Conservation (phyloP, 2,113 vertebrate genomes). For the Chloropsis cyanopogon region DNA sequence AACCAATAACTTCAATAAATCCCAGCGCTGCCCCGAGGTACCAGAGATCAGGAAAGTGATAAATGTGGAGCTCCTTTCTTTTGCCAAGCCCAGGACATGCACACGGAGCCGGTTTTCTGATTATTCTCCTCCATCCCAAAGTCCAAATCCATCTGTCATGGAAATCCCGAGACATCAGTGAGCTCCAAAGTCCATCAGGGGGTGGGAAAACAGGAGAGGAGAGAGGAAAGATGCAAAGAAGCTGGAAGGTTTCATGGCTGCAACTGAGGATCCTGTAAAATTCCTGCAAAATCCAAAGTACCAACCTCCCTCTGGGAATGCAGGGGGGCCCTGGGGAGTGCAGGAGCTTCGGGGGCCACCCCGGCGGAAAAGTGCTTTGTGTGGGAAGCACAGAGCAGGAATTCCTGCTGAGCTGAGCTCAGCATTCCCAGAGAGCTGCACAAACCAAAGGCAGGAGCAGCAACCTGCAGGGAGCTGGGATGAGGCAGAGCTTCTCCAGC, state of each 20-base stretch:
- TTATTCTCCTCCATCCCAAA: background rate
- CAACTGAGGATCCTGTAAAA: rapidly evolving
- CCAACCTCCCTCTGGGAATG: background rate
- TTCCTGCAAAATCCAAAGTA: background rate
- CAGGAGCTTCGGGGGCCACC: background rate
- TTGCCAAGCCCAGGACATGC: background rate
- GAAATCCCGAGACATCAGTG: background rate
- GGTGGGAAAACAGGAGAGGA: background rate
- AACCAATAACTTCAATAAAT: background rate
- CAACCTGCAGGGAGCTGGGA: background rate
- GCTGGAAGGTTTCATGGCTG: background rate
- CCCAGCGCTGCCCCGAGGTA: background rate
- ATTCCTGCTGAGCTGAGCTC: background rate
- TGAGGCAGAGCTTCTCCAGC: background rate
- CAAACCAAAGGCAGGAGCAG: background rate
- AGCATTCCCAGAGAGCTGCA: background rate
- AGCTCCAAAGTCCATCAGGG: background rate
- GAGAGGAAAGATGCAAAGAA: background rate
- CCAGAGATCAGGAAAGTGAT: background rate
- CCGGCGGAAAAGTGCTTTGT: background rate
- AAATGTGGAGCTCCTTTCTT: background rate
- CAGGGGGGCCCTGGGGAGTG: background rate
- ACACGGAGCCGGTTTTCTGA: background rate
- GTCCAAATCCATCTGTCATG: background rate
- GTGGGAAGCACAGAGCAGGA: background rate